Conservation (phyloP, 2,888 invertebrate species). For the Tetramorium bicarinatum region DNA sequence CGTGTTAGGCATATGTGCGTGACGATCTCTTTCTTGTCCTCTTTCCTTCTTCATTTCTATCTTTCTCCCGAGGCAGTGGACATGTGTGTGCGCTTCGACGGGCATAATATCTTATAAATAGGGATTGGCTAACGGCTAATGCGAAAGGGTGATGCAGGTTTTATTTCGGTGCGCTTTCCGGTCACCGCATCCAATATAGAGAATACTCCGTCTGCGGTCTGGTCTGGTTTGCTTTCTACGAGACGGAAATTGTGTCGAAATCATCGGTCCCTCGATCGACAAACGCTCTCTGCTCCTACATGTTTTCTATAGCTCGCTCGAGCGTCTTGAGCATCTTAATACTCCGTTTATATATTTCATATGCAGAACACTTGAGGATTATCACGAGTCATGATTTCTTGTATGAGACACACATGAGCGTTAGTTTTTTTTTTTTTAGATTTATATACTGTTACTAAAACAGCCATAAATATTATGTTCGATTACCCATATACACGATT, state of each 20-base stretch:
- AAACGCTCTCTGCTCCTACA: neutral
- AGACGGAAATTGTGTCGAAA: constrained; percentile 53
- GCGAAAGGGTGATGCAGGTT: constrained; percentile 74
- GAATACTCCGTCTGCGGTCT: constrained; percentile 38
- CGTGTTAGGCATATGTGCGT: constrained; percentile 73
- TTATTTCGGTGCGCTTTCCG: constrained; percentile 72
- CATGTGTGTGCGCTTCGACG: constrained; percentile 59
- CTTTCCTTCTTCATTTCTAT: constrained; percentile 4
- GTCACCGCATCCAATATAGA: constrained; percentile 52
- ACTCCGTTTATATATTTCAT: neutral
- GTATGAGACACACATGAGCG: neutral
- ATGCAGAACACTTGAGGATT: neutral
- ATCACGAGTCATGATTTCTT: neutral
- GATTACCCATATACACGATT: neutral
- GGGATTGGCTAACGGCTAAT: constrained; percentile 75
- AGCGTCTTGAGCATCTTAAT: constrained; percentile 9
- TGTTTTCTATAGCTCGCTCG: neutral
- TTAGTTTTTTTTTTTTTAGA: neutral
- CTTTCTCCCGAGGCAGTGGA: constrained; percentile 16
- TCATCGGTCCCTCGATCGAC: constrained; percentile 11
- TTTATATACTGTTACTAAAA: neutral
- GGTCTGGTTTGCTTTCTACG: constrained; percentile 6
- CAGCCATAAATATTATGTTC: constrained; percentile 1
- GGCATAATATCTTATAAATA: constrained; percentile 78
- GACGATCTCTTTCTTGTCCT: constrained; percentile 20